phyloP scores from a whole-genome alignment of 2,888 invertebrate genomes.

The Drosophila algonquin region DNA sequence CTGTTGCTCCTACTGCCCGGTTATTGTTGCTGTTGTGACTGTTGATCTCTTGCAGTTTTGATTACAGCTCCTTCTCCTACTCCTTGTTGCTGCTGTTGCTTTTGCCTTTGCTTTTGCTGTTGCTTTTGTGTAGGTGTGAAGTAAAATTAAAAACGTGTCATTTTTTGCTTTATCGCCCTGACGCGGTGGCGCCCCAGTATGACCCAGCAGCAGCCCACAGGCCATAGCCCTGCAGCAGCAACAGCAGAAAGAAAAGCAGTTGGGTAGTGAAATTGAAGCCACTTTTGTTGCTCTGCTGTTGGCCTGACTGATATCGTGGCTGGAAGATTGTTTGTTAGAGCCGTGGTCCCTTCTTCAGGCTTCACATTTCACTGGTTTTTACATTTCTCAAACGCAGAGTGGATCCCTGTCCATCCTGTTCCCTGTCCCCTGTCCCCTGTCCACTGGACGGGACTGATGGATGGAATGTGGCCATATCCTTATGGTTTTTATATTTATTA shows the following conservation, averaged over 20 bases:
- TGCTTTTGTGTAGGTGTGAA: conserved; percentile 71
- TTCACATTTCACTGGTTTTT: background rate
- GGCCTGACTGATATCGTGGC: conserved; percentile 36
- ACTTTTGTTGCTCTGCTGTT: conserved; percentile 45
- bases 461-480: background rate
- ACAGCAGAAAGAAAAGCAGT: background rate
- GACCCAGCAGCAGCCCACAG: conserved; percentile 29
- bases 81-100: conserved; percentile 41
- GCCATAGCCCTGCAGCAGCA: conserved; percentile 6
- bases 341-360: background rate
- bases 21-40: conserved; percentile 62
- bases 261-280: conserved; percentile 60
- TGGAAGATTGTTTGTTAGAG: conserved; percentile 20
- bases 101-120: conserved; percentile 44
- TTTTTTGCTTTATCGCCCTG: conserved; percentile 78
- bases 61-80: conserved; percentile 53
- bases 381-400: background rate
- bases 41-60: conserved; percentile 64
- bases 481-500: background rate
- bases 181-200: conserved; percentile 56
- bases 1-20: conserved; percentile 34
- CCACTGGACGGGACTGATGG: background rate
- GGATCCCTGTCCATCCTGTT: no score
- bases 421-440: no score
- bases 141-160: conserved; percentile 80